These are phyloP conservation scores for Hydrotaea cyrtoneurina DNA, from an alignment of 2,888 invertebrate genomes.

Conservation along the genomic window DNA sequence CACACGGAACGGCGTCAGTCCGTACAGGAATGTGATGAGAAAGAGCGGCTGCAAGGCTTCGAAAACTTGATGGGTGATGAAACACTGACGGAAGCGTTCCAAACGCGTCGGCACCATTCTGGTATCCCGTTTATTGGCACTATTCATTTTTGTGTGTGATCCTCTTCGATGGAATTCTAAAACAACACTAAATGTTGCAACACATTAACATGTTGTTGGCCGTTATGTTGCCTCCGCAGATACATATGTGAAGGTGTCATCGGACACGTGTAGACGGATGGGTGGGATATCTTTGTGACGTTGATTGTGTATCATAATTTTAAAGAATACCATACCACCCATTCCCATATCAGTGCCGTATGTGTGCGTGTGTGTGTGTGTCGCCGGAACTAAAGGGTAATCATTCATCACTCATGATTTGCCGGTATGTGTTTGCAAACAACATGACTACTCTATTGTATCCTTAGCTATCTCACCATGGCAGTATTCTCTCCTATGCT, in stretches of 20 bases:
- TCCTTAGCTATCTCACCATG: background rate
- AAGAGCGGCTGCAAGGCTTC: conserved; percentile 77
- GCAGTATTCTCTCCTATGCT: too few species aligned
- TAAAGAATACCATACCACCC: background rate
- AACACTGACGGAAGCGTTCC: conserved; percentile 74
- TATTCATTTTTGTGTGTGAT: background rate
- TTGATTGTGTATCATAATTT: background rate
- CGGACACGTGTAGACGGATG: background rate
- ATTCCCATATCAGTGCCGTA: background rate
- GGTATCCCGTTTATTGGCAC: background rate
- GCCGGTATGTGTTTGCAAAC: background rate
- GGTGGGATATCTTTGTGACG: background rate
- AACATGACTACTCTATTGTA: background rate
- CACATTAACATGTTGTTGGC: conserved; percentile 10
- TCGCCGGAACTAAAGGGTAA: background rate
- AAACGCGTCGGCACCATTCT: conserved; percentile 65
- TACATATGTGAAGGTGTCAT: background rate
- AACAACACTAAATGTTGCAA: conserved; percentile 46
- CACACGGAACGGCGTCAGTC: conserved; percentile 78
- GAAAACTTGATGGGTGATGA: conserved; percentile 77
- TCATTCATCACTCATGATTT: background rate
- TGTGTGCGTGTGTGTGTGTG: background rate
- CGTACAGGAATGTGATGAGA: conserved; percentile 75
- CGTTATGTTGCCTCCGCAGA: background rate
- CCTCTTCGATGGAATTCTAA: conserved; percentile 35